Conservation (phyloP, 64 coral and sea anemone species). For the Porites lutea region DNA sequence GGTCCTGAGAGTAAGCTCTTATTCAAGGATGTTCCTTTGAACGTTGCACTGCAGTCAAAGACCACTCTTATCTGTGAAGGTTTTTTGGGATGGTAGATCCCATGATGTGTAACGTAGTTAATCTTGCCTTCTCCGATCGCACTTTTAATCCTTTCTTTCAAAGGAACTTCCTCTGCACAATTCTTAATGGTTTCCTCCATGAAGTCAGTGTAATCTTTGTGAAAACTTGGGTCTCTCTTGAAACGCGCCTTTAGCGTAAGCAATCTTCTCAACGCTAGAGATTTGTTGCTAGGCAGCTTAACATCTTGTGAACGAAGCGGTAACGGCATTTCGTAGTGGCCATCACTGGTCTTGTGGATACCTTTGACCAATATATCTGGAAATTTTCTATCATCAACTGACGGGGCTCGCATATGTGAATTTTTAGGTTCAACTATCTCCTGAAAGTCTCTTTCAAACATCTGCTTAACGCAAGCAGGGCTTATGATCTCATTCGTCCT, state of each 20-base stretch:
- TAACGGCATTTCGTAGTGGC: slow-evolving; percentile 25
- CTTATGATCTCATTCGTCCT: slow-evolving; percentile 19
- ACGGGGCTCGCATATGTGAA: background rate
- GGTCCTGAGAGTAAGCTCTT: slow-evolving; percentile 35
- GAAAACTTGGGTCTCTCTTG: slow-evolving; percentile 1
- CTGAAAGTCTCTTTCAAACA: slow-evolving; percentile 48
- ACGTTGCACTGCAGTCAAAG: slow-evolving; percentile 25
- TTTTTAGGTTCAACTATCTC: background rate
- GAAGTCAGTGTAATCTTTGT: slow-evolving; percentile 37
- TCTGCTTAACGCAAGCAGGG: slow-evolving; percentile 28
- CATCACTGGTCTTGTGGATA: background rate
- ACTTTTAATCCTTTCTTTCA: background rate
- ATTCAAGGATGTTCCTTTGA: slow-evolving; percentile 24
- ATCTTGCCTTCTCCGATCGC: slow-evolving; percentile 2
- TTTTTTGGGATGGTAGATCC: slow-evolving; percentile 20
- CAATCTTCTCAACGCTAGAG: slow-evolving; percentile 17
- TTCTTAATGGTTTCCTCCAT: slow-evolving; percentile 32
- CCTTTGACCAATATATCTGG: background rate
- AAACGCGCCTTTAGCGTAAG: slow-evolving; percentile 3
- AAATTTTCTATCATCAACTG: slow-evolving; percentile 23
- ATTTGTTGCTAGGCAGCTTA: slow-evolving; percentile 14
- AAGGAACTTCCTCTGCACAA: background rate
- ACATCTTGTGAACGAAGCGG: background rate
- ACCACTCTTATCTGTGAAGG: no score
- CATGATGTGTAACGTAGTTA: slow-evolving; percentile 20